A percentile compares a stretch with the other conserved stretches of the same genome.
phyloP scores from a whole-genome alignment of 2,113 vertebrate species.

The Corythoichthys haematopterus region DNA sequence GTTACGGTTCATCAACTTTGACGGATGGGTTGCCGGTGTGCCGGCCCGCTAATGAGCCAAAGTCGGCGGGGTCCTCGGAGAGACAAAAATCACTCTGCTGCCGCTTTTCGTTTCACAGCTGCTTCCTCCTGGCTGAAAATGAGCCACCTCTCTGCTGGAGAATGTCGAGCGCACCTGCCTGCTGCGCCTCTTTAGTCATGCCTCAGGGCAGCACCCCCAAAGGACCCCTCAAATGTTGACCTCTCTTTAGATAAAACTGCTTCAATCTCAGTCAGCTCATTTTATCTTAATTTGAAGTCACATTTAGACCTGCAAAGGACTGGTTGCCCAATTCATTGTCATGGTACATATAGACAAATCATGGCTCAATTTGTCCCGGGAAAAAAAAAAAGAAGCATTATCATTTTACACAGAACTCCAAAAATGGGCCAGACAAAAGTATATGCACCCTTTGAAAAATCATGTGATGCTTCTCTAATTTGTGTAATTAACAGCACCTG shows the following conservation, averaged over 20 bases:
- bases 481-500: too few species aligned
- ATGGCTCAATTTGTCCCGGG: too few species aligned
- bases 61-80: conserved; percentile 9
- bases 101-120: conserved; percentile 45
- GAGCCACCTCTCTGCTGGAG: conserved; percentile 26
- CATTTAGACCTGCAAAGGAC: too few species aligned
- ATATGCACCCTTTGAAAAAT: too few species aligned
- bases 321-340: too few species aligned
- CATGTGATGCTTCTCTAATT: too few species aligned
- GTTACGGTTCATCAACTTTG: background rate
- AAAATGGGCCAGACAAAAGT: too few species aligned
- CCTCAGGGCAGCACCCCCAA: background rate
- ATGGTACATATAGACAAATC: too few species aligned
- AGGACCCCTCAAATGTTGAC: background rate
- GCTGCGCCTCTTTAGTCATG: conserved; percentile 12
- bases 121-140: conserved; percentile 18
- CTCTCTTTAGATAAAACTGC: background rate
- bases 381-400: too few species aligned
- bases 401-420: too few species aligned
- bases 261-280: background rate
- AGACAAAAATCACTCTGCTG: conserved; percentile 14
- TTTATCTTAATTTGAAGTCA: background rate
- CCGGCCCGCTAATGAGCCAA: background rate
- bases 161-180: conserved; percentile 24
- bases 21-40: background rate